Conservation (phyloP, 2,888 invertebrate species). For the Myopa testacea region DNA sequence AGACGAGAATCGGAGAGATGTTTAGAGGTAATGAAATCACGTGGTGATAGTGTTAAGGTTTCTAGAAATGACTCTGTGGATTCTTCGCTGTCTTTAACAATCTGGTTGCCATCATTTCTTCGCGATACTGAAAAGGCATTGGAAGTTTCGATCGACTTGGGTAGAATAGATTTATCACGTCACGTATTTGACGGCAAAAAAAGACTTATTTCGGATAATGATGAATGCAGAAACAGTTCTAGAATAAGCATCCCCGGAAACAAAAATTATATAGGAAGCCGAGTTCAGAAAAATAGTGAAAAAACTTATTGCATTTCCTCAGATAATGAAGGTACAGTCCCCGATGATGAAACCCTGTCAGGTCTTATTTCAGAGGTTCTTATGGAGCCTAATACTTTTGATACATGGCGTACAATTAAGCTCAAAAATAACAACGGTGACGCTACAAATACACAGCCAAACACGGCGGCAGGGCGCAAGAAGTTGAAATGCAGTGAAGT, state of each 20-base stretch:
- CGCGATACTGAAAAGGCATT: not conserved
- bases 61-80: not conserved
- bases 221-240: not conserved
- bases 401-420: constrained; percentile 44
- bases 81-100: constrained; percentile 5
- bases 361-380: constrained; percentile 27
- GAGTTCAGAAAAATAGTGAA: not conserved
- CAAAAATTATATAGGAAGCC: constrained; percentile 20
- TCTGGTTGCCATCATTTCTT: not conserved
- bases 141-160: constrained; percentile 33
- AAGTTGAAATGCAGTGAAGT: not conserved
- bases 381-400: constrained; percentile 7
- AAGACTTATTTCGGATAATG: not conserved
- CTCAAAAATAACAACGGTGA: constrained; percentile 43
- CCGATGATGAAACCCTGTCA: constrained; percentile 40
- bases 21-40: not conserved
- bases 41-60: not conserved
- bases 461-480: not conserved
- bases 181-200: constrained; percentile 33
- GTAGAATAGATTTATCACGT: constrained; percentile 38
- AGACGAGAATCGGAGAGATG: not conserved
- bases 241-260: not conserved
- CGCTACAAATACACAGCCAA: not conserved
- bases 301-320: constrained; percentile 34
- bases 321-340: constrained; percentile 33